Conservation (phyloP, 2,113 vertebrate genomes). For the Syngnathus typhle region DNA sequence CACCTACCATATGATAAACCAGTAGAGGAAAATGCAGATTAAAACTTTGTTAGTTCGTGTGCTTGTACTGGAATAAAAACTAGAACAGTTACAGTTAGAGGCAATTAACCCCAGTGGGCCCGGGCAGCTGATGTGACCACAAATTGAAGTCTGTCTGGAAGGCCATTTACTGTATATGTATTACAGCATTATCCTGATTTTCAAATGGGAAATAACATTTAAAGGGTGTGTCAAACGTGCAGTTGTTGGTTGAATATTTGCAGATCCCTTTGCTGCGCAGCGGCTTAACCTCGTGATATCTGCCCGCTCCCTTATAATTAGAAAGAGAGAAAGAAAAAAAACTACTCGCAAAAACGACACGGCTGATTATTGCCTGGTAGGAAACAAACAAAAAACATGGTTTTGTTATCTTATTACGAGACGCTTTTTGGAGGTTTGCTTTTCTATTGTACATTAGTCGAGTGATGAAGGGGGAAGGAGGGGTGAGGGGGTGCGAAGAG, state of each 20-base stretch:
- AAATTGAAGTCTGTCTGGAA: no score
- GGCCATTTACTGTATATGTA: no score
- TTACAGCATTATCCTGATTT: no score
- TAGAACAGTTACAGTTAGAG: no score
- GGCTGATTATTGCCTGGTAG: neutral
- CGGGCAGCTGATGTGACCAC: no score
- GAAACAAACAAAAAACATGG: neutral
- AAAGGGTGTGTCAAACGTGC: neutral
- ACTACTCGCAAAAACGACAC: no score
- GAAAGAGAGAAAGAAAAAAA: neutral
- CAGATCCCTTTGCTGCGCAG: neutral
- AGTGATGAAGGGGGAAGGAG: slow-evolving; percentile 1
- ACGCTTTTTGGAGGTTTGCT: slow-evolving; percentile 16
- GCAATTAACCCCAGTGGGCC: no score
- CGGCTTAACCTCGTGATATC: neutral
- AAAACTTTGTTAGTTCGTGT: no score
- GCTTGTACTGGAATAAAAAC: no score
- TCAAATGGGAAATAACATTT: neutral
- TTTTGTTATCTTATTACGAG: neutral
- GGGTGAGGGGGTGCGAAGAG: neutral
- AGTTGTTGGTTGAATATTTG: slow-evolving; percentile 2
- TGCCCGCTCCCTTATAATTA: neutral
- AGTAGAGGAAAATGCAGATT: no score
- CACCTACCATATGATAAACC: no score
- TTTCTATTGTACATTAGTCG: neutral